These are phyloP conservation scores for Geopemphigus sp. DNA, from an alignment of 1,140 invertebrate species.

Conservation along the genomic window DNA sequence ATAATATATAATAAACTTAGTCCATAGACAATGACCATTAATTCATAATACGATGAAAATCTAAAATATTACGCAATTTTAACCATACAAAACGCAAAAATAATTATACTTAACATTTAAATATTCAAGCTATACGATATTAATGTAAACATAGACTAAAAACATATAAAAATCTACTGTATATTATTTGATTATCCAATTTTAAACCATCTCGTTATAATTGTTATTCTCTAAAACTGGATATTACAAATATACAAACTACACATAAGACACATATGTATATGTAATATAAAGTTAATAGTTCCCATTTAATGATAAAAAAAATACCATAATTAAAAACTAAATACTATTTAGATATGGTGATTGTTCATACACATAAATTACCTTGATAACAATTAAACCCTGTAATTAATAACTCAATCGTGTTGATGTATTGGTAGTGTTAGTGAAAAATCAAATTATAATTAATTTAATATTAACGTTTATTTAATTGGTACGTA, in stretches of 20 bases:
- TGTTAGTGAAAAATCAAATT: too few relatives aligned
- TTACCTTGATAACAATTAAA: too few relatives aligned
- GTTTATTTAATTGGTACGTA: too few relatives aligned
- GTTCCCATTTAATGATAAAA: not conserved
- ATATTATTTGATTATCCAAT: slow-evolving; percentile 33
- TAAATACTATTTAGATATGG: not conserved
- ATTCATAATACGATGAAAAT: not conserved
- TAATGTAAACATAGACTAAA: not conserved
- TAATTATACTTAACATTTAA: not conserved
- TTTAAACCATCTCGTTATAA: slow-evolving; percentile 18
- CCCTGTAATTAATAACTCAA: too few relatives aligned
- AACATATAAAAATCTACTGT: not conserved
- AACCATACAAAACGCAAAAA: not conserved
- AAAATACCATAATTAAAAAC: not conserved
- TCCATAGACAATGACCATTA: too few relatives aligned
- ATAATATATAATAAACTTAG: too few relatives aligned
- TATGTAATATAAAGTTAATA: too few relatives aligned
- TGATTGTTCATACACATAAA: too few relatives aligned
- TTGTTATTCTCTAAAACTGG: slow-evolving; percentile 38
- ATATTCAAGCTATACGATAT: not conserved
- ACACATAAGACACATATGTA: not conserved
- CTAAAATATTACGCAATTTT: not conserved
- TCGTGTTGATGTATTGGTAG: too few relatives aligned
- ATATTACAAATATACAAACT: slow-evolving; percentile 3
- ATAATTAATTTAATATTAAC: too few relatives aligned